Base-by-base conservation (phyloP, 2,113 vertebrate genomes). In the Tamias sibiricus region DNA sequence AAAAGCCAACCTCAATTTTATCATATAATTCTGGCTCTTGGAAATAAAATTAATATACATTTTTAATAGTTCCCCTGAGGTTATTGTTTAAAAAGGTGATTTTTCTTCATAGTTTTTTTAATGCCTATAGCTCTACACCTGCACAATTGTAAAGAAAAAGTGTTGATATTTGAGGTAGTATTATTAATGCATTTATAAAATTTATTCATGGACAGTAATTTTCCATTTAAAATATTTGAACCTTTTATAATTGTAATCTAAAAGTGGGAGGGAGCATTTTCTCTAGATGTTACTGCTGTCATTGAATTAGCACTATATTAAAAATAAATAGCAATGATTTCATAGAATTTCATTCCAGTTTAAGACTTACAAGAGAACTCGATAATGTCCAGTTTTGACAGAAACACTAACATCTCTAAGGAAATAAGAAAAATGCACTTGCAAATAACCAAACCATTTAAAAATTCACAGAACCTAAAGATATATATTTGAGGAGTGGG, bases 301-400 rank as follows among this genome's bases (percentile, higher is more conserved):
- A 57, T 74, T 87, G 40, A 93, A 82, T 95, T 96, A 87, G 35
- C 69, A 94, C 66, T 87, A 30, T 91, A 80, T 40, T 95, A 79
- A 69, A 81, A 64, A 40, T 28, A 75, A 49, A 35, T 24, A 74
- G 20, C 85, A 82, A 83, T 59, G 12, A 87, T 69, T 96, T 94
- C 69, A 69, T 49, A 79, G 20, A 86, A 87, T 66, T 89, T 95
- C 54, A 54, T 90, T 54, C 4, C 11, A 86, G 16, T 90, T 71
- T 83, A 91, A 76, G 90, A 85, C 52, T 82, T 91, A 79, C 8
- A 76, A 74, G 47, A 85, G 75, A 97, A 87, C 6, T 68, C 26
- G 91, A 30, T 92, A 93, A 26, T 92, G 40, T 95, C 62, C 35
- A 42, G 26, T 96, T 95, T 74, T 88, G 52, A 94, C 24, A 96